Percentiles rank a stretch among this genome's conserved stretches.
Evolutionary conservation across 2,888 invertebrate species (phyloP).

Genomic region (Ashinkailepas kermadecensis): DNA sequence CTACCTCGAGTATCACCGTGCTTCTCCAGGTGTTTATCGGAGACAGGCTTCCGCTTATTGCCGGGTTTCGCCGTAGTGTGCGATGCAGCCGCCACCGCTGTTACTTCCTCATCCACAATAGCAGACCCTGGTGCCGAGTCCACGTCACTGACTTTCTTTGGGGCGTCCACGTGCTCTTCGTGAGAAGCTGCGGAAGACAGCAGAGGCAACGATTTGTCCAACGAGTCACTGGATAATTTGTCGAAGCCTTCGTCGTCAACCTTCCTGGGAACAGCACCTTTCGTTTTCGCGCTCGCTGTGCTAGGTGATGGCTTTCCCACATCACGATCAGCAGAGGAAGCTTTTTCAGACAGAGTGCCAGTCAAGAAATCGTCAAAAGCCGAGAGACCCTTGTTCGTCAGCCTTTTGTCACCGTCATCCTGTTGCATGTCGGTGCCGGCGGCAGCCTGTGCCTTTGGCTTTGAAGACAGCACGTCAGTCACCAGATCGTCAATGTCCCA

Average conservation of each 20-base stretch:
- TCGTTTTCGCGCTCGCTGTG: neutral
- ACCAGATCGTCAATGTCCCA: conserved; percentile 11
- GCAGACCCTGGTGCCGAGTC: neutral
- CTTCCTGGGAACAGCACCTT: neutral
- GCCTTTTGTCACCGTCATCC: neutral
- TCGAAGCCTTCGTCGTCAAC: neutral
- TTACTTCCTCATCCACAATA: neutral
- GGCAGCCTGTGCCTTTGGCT: neutral
- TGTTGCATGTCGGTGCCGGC: too few relatives aligned
- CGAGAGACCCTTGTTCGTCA: neutral
- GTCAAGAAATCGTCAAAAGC: neutral
- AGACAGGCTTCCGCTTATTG: neutral
- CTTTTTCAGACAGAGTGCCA: neutral
- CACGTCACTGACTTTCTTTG: neutral
- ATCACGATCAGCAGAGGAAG: neutral
- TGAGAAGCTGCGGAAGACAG: neutral
- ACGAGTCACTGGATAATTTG: neutral
- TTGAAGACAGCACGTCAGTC: neutral
- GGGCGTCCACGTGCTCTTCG: neutral
- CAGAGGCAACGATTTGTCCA: too few relatives aligned
- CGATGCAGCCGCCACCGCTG: neutral
- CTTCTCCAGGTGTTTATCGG: neutral
- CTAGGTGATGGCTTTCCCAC: neutral
- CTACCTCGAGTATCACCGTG: neutral
- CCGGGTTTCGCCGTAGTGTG: neutral